These are phyloP conservation scores for Aquatica leii DNA, from an alignment of 2,888 invertebrate species.

Conservation along the genomic window DNA sequence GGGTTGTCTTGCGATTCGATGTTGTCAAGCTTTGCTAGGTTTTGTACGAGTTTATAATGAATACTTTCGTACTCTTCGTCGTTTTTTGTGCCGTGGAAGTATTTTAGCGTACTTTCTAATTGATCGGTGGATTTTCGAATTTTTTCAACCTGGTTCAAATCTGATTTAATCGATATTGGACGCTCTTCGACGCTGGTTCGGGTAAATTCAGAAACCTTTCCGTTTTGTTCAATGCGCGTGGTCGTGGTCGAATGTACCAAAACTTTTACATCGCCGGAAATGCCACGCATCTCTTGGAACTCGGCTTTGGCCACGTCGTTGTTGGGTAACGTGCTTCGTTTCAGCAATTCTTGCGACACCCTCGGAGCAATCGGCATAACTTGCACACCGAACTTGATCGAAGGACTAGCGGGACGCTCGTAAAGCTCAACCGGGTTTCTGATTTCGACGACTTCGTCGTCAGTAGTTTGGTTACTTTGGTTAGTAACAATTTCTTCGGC, in stretches of 20 bases:
- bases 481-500: neutral
- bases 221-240: neutral
- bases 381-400: constrained; percentile 27
- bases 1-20: constrained; percentile 17
- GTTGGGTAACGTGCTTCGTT: constrained; percentile 19
- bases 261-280: neutral
- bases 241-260: too few relatives aligned
- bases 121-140: constrained; percentile 18
- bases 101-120: constrained; percentile 29
- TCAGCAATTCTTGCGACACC: constrained; percentile 20
- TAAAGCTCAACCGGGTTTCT: neutral
- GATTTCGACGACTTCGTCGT: constrained; percentile 8
- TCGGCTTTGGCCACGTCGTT: constrained; percentile 19
- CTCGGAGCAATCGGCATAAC: constrained; percentile 21
- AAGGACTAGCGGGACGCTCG: constrained; percentile 2
- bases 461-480: neutral
- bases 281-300: constrained; percentile 16
- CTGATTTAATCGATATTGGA: too few relatives aligned
- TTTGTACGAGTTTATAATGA: constrained; percentile 14
- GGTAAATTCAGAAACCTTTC: neutral
- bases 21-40: constrained; percentile 19
- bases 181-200: neutral
- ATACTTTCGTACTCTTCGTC: constrained; percentile 20
- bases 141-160: neutral
- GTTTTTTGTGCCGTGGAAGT: constrained; percentile 32